Evolutionary conservation across 2,797 vertebrate genomes (phyloP), one percentile per base, ranked within the genome.

Genomic region (Microchirus variegatus): DNA sequence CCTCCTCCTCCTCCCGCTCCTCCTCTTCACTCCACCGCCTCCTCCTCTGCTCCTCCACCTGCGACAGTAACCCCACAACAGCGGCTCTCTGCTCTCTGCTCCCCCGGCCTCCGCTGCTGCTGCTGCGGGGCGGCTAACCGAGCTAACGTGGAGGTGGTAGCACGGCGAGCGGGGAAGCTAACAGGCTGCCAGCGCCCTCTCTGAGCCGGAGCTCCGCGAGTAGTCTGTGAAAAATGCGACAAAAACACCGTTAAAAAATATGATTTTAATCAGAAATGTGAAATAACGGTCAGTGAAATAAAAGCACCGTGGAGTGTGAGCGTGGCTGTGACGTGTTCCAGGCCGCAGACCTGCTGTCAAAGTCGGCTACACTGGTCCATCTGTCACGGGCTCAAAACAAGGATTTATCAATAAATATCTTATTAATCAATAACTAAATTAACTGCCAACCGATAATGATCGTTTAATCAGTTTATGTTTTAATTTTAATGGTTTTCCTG

Each of bases 1-100:
- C 22, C 86, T 87, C 58, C 47, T 45, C 67, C 72, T 18, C 49
- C 63, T 36, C 37, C 66, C 47, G 43, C 18, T 18, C 15, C 52
- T 3, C 12, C 35, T 6, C 5, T 31, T 13, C 37, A 15, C 8
- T 12, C 31, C 17, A 8, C 15, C 22, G 9, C 35, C 57, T 14
- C 40, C 43, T 38, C 31, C 40, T 46, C 38, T 7, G 10, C 45
- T 18, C 10, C 44, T 38, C 17, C 48, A 17, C 51, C 51, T 5
- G 37, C 50, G 56, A 13, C 41, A 1, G 7, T 42, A 42, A 31
- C 31, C 31, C 31, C 31, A 31, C 31, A 37, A 18, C 78, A 54
- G 13, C 1, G 41, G 14, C 48, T 19, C 12, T 37, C 41, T 54
- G 55, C 77, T n/a, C n/a, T n/a, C 43, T n/a, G 17, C 18, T 2